Evolutionary conservation across 2,797 vertebrate species (phyloP).

Genomic region (Catamblyrhynchus diadema): DNA sequence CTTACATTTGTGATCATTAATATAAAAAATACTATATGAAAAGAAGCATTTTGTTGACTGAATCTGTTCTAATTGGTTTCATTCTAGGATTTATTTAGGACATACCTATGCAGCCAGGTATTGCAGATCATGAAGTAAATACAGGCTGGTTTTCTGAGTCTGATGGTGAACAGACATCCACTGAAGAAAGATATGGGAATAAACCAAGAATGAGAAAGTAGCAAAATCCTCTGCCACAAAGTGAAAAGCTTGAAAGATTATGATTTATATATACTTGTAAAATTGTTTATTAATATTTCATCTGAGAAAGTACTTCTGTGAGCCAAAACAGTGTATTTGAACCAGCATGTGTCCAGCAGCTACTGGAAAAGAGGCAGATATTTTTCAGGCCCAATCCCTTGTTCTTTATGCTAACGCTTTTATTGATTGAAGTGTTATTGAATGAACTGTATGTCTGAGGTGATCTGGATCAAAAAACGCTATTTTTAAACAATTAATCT

Average conservation of each 20-base stretch:
- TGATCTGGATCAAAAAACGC: neutral
- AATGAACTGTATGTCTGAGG: neutral
- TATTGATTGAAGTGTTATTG: neutral
- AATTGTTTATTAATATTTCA: neutral
- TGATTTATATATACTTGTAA: neutral
- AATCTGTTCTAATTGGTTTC: neutral
- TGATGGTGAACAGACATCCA: neutral
- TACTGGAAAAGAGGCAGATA: neutral
- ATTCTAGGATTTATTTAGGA: neutral
- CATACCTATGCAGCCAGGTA: neutral
- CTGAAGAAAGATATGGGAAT: neutral
- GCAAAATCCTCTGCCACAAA: neutral
- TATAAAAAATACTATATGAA: neutral
- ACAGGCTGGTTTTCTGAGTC: neutral
- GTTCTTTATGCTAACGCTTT: rapidly evolving
- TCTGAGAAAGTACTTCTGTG: neutral
- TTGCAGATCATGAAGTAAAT: neutral
- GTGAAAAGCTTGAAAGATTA: neutral
- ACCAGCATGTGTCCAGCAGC: neutral
- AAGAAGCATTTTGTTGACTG: neutral
- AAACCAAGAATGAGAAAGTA: neutral
- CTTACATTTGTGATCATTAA: neutral
- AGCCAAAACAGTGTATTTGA: neutral
- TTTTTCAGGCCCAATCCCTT: neutral
- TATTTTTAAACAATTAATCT: neutral